phyloP scores from a whole-genome alignment of 2,113 vertebrate genomes.

The Plecotus auritus region DNA sequence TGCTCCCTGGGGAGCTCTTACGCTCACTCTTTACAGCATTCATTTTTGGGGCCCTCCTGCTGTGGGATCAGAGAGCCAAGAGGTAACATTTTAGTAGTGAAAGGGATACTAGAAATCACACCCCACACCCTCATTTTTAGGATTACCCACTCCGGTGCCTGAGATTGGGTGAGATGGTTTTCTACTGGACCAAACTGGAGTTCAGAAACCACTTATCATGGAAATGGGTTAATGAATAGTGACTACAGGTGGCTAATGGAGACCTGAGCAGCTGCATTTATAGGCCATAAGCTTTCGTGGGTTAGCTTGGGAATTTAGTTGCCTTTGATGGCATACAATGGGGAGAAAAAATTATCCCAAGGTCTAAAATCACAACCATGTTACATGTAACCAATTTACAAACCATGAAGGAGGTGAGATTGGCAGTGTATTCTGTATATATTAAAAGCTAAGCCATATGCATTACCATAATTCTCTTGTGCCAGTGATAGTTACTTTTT shows the following conservation, averaged over 20 bases:
- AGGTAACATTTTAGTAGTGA: neutral
- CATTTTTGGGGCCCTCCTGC: neutral
- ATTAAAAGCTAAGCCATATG: neutral
- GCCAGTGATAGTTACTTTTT: neutral
- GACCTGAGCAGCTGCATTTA: neutral
- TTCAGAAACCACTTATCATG: neutral
- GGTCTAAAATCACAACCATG: neutral
- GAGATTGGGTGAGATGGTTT: neutral
- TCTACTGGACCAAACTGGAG: neutral
- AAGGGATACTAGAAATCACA: neutral
- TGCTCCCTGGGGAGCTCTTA: rapidly evolving
- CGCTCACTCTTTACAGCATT: neutral
- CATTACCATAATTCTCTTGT: neutral
- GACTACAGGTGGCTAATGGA: neutral
- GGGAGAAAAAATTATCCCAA: neutral
- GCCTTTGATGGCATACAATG: neutral
- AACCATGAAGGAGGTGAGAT: neutral
- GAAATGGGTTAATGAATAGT: neutral
- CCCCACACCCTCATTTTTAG: neutral
- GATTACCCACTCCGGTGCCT: neutral
- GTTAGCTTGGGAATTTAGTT: neutral
- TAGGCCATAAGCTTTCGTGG: neutral
- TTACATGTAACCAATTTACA: neutral
- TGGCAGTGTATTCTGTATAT: neutral
- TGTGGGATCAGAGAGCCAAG: neutral